Evolutionary conservation across 2,888 invertebrate genomes (phyloP).

Genomic region (Taphrorychus bicolor): DNA sequence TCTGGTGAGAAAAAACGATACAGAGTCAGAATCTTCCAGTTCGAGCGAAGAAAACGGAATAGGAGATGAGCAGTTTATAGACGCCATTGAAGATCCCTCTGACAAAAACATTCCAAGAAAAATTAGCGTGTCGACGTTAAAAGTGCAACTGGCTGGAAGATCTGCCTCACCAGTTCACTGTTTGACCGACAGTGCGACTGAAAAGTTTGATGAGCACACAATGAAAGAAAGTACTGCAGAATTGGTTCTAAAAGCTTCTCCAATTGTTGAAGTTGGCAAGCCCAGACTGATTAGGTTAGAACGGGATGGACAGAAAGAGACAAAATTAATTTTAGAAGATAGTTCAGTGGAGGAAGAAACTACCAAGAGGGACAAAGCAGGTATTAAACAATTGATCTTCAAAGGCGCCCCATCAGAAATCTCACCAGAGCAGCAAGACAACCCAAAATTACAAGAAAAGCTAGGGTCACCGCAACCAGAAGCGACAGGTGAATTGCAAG

Average conservation of each 20-base stretch:
- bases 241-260: slow-evolving; percentile 19
- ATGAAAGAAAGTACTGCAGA: slow-evolving; percentile 29
- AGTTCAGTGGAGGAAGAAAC: neutral
- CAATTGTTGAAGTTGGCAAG: neutral
- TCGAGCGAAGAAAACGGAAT: slow-evolving; percentile 25
- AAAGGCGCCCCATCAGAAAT: too few relatives aligned
- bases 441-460: too few relatives aligned
- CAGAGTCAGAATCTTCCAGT: slow-evolving; percentile 21
- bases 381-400: neutral
- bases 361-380: neutral
- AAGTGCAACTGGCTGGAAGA: slow-evolving; percentile 29
- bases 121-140: slow-evolving; percentile 40
- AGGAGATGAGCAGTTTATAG: slow-evolving; percentile 46
- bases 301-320: too few relatives aligned
- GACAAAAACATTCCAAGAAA: slow-evolving; percentile 37
- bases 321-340: too few relatives aligned
- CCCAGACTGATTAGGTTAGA: too few relatives aligned
- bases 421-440: too few relatives aligned
- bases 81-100: slow-evolving; percentile 45
- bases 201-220: neutral
- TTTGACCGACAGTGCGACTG: neutral
- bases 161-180: neutral
- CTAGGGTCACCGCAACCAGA: too few relatives aligned
- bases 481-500: too few relatives aligned
- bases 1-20: neutral